Conservation (phyloP, 2,797 vertebrate species). For the Holocentrus rufus region DNA sequence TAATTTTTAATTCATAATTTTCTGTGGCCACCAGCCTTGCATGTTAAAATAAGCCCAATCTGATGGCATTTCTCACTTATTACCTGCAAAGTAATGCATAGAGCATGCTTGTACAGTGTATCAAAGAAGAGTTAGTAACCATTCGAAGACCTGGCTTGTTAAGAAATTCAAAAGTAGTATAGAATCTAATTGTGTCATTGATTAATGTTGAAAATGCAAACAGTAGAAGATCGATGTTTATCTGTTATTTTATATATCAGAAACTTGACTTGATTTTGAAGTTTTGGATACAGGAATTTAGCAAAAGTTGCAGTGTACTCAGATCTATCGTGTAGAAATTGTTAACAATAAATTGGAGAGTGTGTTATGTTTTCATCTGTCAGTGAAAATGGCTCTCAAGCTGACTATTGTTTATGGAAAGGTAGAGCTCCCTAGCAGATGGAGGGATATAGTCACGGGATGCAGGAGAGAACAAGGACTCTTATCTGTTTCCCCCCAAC, state of each 20-base stretch:
- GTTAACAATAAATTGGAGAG: constrained; percentile 10
- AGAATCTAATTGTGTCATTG: not conserved
- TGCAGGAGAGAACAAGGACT: constrained; percentile 54
- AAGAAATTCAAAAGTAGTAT: too few species aligned
- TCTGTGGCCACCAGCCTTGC: not conserved
- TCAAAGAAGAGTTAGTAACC: too few species aligned
- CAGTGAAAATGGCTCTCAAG: not conserved
- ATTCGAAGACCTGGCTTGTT: too few species aligned
- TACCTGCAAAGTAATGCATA: too few species aligned
- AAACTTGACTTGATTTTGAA: not conserved
- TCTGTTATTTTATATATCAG: not conserved
- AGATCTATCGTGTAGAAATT: not conserved
- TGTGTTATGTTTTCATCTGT: not conserved
- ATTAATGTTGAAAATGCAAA: not conserved
- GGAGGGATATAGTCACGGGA: constrained; percentile 63
- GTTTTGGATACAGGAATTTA: not conserved
- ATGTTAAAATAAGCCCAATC: not conserved
- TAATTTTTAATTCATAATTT: too few species aligned
- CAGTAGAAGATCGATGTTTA: not conserved
- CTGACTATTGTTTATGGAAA: constrained; percentile 44
- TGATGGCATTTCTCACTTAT: too few species aligned
- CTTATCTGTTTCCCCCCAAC: constrained; percentile 47
- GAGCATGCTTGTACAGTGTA: too few species aligned
- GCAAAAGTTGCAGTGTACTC: too few species aligned
- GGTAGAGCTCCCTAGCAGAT: constrained; percentile 53